A percentile compares a stretch with the other conserved stretches of the same genome.
Conservation (phyloP, 2,888 invertebrate genomes). For the Sympetrum striolatum region DNA sequence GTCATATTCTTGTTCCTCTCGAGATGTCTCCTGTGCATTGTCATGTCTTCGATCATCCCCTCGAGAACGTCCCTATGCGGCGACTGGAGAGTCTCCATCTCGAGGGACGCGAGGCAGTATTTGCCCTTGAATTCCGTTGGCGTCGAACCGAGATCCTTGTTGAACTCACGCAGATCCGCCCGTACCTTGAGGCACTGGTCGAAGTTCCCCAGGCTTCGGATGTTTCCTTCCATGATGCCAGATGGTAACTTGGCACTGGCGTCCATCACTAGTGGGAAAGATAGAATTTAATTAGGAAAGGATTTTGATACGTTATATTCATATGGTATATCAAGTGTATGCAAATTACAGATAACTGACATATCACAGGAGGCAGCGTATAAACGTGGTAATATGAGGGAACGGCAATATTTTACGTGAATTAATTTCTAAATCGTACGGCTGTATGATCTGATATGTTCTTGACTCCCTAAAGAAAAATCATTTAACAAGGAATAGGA, state of each 20-base stretch:
- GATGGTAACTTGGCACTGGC: conserved; percentile 44
- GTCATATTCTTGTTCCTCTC: conserved; percentile 34
- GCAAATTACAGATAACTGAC: too few species aligned
- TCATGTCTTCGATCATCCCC: conserved; percentile 16
- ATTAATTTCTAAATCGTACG: too few species aligned
- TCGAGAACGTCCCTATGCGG: neutral
- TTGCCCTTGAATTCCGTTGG: conserved; percentile 28
- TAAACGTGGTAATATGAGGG: too few species aligned
- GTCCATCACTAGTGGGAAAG: conserved; percentile 24
- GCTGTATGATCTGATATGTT: too few species aligned
- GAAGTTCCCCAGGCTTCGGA: conserved; percentile 43
- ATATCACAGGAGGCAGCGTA: too few species aligned
- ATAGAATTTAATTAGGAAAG: neutral
- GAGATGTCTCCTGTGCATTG: conserved; percentile 23
- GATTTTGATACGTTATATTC: neutral
- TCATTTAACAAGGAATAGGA: too few species aligned
- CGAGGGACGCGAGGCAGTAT: conserved; percentile 43
- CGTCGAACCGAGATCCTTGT: neutral
- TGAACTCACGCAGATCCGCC: neutral
- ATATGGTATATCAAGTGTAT: too few species aligned
- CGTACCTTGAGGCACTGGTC: conserved; percentile 34
- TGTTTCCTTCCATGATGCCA: conserved; percentile 43
- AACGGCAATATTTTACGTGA: too few species aligned
- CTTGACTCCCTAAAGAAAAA: too few species aligned
- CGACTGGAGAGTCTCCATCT: conserved; percentile 9